A percentile compares a stretch with the other conserved stretches of the same genome.
Evolutionary conservation across 35 echinoderm and acorn worm genomes (phyloP).

Genomic region (Acanthaster planci): DNA sequence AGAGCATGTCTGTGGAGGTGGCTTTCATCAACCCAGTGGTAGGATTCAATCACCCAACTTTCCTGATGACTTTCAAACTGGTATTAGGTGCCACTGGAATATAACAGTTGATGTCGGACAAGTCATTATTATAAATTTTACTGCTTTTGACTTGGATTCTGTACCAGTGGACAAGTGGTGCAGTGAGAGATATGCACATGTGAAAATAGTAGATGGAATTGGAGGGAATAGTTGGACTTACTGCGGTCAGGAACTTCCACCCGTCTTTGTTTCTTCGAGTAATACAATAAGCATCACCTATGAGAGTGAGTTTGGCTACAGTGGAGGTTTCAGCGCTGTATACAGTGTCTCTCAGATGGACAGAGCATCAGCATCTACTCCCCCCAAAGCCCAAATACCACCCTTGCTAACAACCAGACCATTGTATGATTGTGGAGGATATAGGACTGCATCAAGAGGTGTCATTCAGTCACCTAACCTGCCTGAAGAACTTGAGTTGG

Average conservation of each 20-base stretch:
- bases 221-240: background rate
- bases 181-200: background rate
- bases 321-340: background rate
- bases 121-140: background rate
- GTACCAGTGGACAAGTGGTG: background rate
- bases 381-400: background rate
- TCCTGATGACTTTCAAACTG: background rate
- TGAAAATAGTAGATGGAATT: background rate
- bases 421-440: slow-evolving; percentile 1
- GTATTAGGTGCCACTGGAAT: background rate
- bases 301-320: background rate
- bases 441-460: background rate
- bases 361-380: background rate
- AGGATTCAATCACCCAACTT: background rate
- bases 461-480: background rate
- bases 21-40: background rate
- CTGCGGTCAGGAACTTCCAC: background rate
- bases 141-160: background rate
- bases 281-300: background rate
- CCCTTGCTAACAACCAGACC: background rate
- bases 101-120: background rate
- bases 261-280: background rate
- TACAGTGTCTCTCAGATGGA: background rate
- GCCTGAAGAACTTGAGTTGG: background rate
- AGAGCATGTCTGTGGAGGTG: background rate